Evolutionary conservation across 2,797 vertebrate species (phyloP).

Genomic region (Halcyon chelicuti): DNA sequence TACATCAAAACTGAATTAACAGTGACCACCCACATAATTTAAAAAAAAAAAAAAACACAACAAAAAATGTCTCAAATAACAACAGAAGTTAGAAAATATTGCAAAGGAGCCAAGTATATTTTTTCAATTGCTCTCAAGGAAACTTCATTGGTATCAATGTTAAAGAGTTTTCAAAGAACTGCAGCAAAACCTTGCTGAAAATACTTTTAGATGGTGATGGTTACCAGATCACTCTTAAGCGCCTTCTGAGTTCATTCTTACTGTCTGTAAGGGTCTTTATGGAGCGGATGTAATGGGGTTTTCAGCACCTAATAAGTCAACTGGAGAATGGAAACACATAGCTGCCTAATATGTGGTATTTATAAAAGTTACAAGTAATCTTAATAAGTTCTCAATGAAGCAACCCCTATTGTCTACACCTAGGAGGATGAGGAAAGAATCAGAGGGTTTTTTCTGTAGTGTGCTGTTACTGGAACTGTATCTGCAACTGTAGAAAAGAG

Average conservation of each 20-base stretch:
- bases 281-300: not conserved
- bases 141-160: not conserved
- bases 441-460: not conserved
- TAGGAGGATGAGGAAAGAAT: not conserved
- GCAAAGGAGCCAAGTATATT: not conserved
- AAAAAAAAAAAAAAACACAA: not conserved
- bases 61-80: not conserved
- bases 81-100: not conserved
- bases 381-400: not conserved
- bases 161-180: not conserved
- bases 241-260: not conserved
- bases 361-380: not conserved
- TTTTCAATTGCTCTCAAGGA: not conserved
- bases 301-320: not conserved
- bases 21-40: not conserved
- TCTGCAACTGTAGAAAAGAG: not conserved
- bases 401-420: not conserved
- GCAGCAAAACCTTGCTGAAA: not conserved
- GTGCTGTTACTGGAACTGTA: not conserved
- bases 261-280: not conserved
- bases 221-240: not conserved
- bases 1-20: not conserved
- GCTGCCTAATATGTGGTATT: not conserved
- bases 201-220: not conserved
- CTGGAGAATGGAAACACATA: rapidly evolving